phyloP scores from a whole-genome alignment of 2,888 invertebrate species.

The Antheraea yamamai region DNA sequence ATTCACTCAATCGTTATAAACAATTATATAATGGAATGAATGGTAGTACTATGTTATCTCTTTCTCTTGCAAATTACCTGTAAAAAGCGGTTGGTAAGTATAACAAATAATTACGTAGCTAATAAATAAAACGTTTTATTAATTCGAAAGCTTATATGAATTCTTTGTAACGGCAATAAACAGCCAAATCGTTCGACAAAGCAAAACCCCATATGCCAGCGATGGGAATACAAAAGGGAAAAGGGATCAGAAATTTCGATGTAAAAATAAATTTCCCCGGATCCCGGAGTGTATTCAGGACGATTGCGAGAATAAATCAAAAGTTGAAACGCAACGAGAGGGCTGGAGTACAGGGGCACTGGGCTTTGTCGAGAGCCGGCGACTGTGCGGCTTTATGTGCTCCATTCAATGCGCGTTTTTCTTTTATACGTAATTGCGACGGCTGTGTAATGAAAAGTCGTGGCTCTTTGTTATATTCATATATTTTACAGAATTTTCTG shows the following conservation, averaged over 20 bases:
- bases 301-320: constrained; percentile 19
- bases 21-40: too few relatives aligned
- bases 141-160: not conserved
- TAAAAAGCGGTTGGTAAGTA: too few relatives aligned
- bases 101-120: too few relatives aligned
- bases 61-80: too few relatives aligned
- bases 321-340: constrained; percentile 11
- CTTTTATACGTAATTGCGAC: not conserved
- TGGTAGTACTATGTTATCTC: too few relatives aligned
- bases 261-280: constrained; percentile 11
- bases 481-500: too few relatives aligned
- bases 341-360: constrained; percentile 2
- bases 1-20: too few relatives aligned
- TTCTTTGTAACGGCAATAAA: not conserved
- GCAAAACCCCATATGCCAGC: not conserved
- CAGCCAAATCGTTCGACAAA: not conserved
- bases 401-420: constrained; percentile 8
- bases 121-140: not conserved
- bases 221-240: constrained; percentile 7
- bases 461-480: not conserved
- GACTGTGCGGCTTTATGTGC: not conserved
- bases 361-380: constrained; percentile 3
- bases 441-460: not conserved
- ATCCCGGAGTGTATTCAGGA: constrained; percentile 4
- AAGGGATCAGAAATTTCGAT: constrained; percentile 8